phyloP scores from a whole-genome alignment of 1,140 invertebrate genomes.

The Nymphalis io region DNA sequence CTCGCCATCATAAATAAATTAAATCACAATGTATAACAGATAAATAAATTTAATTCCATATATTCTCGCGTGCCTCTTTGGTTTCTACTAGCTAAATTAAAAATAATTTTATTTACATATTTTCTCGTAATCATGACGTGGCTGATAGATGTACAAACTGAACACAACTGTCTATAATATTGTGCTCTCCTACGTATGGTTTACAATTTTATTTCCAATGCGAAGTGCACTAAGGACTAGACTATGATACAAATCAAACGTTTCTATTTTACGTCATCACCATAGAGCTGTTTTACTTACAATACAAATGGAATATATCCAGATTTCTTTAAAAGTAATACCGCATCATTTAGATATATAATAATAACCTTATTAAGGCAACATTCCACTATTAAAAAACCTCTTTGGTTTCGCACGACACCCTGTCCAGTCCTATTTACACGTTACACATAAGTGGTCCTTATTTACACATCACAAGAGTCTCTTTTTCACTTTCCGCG shows the following conservation, averaged over 20 bases:
- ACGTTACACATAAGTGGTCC: conserved; percentile 48
- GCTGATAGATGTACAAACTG: conserved; percentile 21
- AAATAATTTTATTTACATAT: conserved; percentile 37
- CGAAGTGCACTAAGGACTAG: conserved; percentile 25
- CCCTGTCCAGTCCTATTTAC: conserved; percentile 52
- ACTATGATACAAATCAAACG: neutral
- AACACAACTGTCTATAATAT: conserved; percentile 35
- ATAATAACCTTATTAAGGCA: neutral
- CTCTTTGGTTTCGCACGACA: conserved; percentile 57
- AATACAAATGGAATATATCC: neutral
- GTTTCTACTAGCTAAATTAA: conserved; percentile 76
- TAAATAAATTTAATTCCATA: conserved; percentile 68
- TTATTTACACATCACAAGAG: conserved; percentile 65
- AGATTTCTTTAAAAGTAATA: neutral
- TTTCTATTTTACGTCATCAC: neutral
- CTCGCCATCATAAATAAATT: conserved; percentile 66
- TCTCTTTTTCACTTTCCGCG: conserved; percentile 50
- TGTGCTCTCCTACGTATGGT: conserved; percentile 25
- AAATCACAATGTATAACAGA: conserved; percentile 76
- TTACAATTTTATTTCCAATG: conserved; percentile 4
- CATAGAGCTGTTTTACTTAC: neutral
- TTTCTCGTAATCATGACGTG: conserved; percentile 4
- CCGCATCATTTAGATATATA: neutral
- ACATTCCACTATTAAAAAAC: conserved; percentile 28
- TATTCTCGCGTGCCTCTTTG: conserved; percentile 70